Evolutionary conservation across 37 sponge, comb jelly and placozoan genomes (phyloP).

Genomic region (Spongilla lacustris): DNA sequence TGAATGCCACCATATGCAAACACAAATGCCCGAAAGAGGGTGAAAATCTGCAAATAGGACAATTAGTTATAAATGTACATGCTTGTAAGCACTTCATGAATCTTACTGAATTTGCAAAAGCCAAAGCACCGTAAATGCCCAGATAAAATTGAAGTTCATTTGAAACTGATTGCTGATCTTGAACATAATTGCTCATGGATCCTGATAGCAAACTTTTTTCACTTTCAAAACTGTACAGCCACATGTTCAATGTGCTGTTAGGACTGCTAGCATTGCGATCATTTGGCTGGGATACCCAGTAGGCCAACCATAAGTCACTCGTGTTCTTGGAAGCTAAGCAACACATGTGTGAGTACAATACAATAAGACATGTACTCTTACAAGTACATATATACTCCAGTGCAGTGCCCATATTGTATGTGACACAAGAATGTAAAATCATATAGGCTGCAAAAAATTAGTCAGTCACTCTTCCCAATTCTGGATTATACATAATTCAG

Average conservation of each 20-base stretch:
- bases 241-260: not conserved
- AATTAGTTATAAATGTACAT: not conserved
- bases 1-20: slow-evolving; percentile 95
- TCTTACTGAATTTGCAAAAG: slow-evolving; percentile 84
- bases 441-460: too few species aligned
- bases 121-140: slow-evolving; percentile 88
- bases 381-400: too few species aligned
- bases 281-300: slow-evolving; percentile 73
- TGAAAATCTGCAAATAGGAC: slow-evolving; percentile 70
- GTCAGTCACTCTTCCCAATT: too few species aligned
- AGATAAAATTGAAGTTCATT: slow-evolving; percentile 78
- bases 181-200: not conserved
- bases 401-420: too few species aligned
- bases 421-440: too few species aligned
- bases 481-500: too few species aligned
- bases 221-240: not conserved
- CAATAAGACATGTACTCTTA: too few species aligned
- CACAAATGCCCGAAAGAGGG: slow-evolving; percentile 90
- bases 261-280: not conserved
- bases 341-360: not conserved
- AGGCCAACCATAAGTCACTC: slow-evolving; percentile 90
- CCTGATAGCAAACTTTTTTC: not conserved
- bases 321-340: slow-evolving; percentile 78
- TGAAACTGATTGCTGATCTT: not conserved
- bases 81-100: too few species aligned